Percentiles rank a stretch among this genome's conserved stretches.
phyloP scores from a whole-genome alignment of 2,113 vertebrate genomes.

The Sebastes fasciatus region DNA sequence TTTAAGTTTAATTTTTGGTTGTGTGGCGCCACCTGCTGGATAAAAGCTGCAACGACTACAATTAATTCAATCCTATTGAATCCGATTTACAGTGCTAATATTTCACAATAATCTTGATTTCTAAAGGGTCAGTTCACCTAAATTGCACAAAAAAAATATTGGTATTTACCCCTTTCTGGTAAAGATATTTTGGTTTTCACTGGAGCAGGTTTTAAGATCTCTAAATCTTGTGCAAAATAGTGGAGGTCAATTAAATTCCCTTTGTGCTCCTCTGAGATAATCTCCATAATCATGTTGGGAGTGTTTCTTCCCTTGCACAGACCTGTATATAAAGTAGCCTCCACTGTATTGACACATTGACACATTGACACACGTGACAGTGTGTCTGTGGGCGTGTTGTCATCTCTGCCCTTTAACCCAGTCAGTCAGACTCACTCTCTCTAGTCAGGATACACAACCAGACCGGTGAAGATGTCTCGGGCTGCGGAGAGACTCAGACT shows the following conservation, averaged over 20 bases:
- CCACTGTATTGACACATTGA: no score
- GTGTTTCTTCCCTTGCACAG: neutral
- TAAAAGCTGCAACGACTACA: neutral
- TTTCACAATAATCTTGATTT: neutral
- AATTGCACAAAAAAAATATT: neutral
- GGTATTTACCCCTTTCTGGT: neutral
- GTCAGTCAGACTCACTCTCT: neutral
- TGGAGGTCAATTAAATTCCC: neutral
- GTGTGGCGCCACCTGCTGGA: constrained; percentile 49
- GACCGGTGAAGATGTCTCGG: constrained; percentile 70
- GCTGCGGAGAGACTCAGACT: constrained; percentile 77
- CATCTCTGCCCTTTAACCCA: constrained; percentile 7
- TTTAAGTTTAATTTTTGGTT: neutral
- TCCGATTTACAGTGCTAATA: neutral
- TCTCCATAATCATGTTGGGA: no score
- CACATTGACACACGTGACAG: no score
- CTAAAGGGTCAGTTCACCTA: neutral
- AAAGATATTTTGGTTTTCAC: no score
- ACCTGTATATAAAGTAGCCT: neutral
- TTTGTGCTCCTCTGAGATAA: neutral
- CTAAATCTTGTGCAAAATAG: neutral
- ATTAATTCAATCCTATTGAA: neutral
- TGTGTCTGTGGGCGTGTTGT: neutral
- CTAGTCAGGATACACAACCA: neutral
- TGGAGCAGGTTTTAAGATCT: neutral